Evolutionary conservation across 1,140 invertebrate species (phyloP).

Genomic region (Drosophila virilis): DNA sequence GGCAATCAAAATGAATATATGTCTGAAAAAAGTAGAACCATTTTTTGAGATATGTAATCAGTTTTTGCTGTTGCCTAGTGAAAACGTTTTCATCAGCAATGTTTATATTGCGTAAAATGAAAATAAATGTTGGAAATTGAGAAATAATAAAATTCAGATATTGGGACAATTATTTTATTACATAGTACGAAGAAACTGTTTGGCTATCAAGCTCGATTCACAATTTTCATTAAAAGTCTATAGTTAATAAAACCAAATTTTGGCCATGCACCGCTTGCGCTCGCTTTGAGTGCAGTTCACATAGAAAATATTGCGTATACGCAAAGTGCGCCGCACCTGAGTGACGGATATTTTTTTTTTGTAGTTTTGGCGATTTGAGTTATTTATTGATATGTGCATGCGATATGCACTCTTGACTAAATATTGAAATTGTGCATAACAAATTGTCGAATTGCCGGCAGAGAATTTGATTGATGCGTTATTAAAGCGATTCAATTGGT

Average conservation of each 20-base stretch:
- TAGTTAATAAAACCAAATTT: slow-evolving; percentile 19
- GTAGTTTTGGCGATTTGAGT: slow-evolving; percentile 36
- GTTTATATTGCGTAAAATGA: no score
- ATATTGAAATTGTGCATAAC: slow-evolving; percentile 60
- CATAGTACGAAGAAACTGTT: no score
- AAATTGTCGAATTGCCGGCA: slow-evolving; percentile 53
- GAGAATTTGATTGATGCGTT: slow-evolving; percentile 64
- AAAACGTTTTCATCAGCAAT: no score
- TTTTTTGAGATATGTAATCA: not conserved
- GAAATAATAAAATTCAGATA: no score
- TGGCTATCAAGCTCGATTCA: no score
- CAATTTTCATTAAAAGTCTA: slow-evolving; percentile 62
- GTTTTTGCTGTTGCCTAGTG: not conserved
- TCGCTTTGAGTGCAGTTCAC: slow-evolving; percentile 42
- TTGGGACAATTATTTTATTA: no score
- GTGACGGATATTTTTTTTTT: slow-evolving; percentile 20
- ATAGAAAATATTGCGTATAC: slow-evolving; percentile 66
- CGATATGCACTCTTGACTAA: slow-evolving; percentile 48
- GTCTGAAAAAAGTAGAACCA: not conserved
- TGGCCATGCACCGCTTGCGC: not conserved
- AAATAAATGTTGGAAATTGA: no score
- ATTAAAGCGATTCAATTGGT: slow-evolving; percentile 59
- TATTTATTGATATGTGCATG: slow-evolving; percentile 42
- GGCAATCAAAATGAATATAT: slow-evolving; percentile 4
- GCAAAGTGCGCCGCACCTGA: slow-evolving; percentile 40